Conservation (phyloP, 2,797 vertebrate species). For the Oreonectes daqikongensis region DNA sequence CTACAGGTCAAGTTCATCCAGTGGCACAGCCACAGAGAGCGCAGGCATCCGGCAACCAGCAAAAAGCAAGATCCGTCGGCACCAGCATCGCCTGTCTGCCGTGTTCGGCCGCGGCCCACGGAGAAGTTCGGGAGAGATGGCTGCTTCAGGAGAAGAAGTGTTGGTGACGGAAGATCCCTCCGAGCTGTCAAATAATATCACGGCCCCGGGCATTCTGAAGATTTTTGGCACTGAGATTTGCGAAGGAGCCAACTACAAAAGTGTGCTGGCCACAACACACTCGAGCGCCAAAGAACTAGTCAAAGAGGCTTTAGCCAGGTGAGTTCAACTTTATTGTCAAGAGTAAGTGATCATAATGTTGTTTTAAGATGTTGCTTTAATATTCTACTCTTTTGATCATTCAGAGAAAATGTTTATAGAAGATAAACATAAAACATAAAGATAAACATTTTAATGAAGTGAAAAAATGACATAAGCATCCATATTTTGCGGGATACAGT, state of each 20-base stretch:
- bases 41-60: slow-evolving; percentile 68
- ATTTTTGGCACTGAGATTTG: slow-evolving; percentile 83
- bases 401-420: not conserved
- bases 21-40: slow-evolving; percentile 64
- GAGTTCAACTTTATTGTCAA: slow-evolving; percentile 42
- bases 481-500: not conserved
- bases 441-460: not conserved
- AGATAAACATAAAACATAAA: no score
- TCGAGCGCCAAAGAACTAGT: slow-evolving; percentile 81
- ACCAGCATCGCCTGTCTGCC: slow-evolving; percentile 77
- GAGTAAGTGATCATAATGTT: not conserved
- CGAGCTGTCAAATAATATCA: slow-evolving; percentile 82
- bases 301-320: slow-evolving; percentile 84
- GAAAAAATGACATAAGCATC: not conserved
- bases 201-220: slow-evolving; percentile 82
- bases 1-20: slow-evolving; percentile 72
- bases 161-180: slow-evolving; percentile 71
- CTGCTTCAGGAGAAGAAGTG: slow-evolving; percentile 58
- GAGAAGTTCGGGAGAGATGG: slow-evolving; percentile 60
- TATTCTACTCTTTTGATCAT: not conserved
- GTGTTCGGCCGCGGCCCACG: slow-evolving; percentile 72
- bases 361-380: no score
- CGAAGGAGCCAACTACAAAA: slow-evolving; percentile 82
- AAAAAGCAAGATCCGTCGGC: slow-evolving; percentile 73
- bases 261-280: slow-evolving; percentile 80